Evolutionary conservation across 2,113 vertebrate genomes (phyloP), one percentile per base, ranked within the genome.

Genomic region (Pionites leucogaster): DNA sequence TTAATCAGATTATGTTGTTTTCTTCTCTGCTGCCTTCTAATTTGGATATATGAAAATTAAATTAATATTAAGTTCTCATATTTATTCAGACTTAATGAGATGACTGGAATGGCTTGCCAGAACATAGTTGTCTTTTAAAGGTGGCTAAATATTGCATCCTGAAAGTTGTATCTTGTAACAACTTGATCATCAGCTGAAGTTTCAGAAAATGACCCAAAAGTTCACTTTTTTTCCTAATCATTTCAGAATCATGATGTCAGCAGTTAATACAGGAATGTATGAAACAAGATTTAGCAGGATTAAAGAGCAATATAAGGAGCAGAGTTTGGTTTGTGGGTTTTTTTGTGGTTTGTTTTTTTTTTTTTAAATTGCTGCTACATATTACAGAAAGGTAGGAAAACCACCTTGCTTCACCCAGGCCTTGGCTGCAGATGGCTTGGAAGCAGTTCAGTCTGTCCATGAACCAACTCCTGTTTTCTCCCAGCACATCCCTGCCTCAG

Each of bases 1-100:
- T 82, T 97, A 98, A 97, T 97, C 96, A 87, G 97, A 97, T 97
- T 93, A 88, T 88, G 95, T 93, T 97, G 84, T 97, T 96, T 95
- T 97, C 95, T 92, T 98, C 97, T 82, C 95, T 94, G 92, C 94
- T 95, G 93, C 84, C 88, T 98, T 96, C 95, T 96, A 94, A 97
- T 97, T 97, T 95, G 86, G 96, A 95, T 85, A 71, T 88, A 83
- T 72, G 82, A 95, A 92, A 97, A 96, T 96, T 95, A 95, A 97
- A 70, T 95, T 97, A 97, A 97, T 97, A 98, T 96, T 95, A 96
- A 96, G 94, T 96, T 97, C 81, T 88, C 91, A 63, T 95, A 77
- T 97, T 97, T 95, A 97, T 85, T 96, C 93, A 95, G 87, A 46
- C 52, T 96, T 97, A 97, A 95, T 97, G 86, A 98, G 92, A 82